Percentiles rank a stretch among this genome's conserved stretches.
Conservation (phyloP, 2,888 invertebrate species). For the Macrosoma leucophasiata region DNA sequence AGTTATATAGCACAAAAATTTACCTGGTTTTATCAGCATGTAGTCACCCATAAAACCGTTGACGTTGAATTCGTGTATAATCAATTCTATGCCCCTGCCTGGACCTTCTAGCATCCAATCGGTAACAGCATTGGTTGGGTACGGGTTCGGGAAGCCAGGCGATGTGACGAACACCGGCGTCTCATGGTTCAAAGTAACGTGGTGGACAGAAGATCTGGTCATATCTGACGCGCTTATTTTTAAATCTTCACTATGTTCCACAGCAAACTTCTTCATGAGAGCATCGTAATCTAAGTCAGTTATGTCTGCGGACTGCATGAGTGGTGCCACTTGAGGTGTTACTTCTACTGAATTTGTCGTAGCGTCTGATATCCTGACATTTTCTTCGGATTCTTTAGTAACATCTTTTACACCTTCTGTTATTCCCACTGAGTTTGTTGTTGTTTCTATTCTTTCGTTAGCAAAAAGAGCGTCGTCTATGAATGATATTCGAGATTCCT, state of each 20-base stretch:
- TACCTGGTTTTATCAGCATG: slow-evolving; percentile 63
- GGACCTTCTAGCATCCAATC: slow-evolving; percentile 59
- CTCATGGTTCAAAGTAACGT: slow-evolving; percentile 38
- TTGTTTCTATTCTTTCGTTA: slow-evolving; percentile 17
- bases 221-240: too few relatives aligned
- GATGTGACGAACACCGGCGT: slow-evolving; percentile 42
- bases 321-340: too few relatives aligned
- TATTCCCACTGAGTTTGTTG: slow-evolving; percentile 6
- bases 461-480: slow-evolving; percentile 39
- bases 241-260: too few relatives aligned
- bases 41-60: slow-evolving; percentile 54
- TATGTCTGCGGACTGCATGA: too few relatives aligned
- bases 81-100: slow-evolving; percentile 60
- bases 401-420: slow-evolving; percentile 3
- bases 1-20: too few relatives aligned
- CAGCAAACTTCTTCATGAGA: too few relatives aligned
- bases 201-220: too few relatives aligned
- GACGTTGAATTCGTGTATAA: slow-evolving; percentile 50
- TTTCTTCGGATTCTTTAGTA: slow-evolving; percentile 5
- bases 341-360: too few relatives aligned
- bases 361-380: too few relatives aligned
- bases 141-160: slow-evolving; percentile 44
- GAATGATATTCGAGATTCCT: slow-evolving; percentile 23
- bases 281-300: too few relatives aligned
- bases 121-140: slow-evolving; percentile 42